Evolutionary conservation across 2,113 vertebrate genomes (phyloP), one percentile per base, ranked within the genome.

Genomic region (Erinaceus europaeus): DNA sequence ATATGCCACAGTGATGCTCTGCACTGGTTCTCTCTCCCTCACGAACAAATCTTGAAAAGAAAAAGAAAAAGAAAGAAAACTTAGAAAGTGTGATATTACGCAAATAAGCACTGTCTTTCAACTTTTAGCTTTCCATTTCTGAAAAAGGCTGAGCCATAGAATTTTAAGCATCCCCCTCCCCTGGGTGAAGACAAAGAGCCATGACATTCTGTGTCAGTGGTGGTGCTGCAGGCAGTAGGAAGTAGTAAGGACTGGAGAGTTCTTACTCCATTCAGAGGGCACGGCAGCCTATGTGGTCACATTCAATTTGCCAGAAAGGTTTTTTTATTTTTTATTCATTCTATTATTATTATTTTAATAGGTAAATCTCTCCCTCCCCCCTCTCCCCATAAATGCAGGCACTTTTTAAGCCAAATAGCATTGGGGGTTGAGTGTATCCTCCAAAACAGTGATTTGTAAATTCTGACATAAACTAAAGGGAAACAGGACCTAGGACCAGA

Each of bases 401-500:
- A 75, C 32, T 38, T 52, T 65, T 57, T 61, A 78, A 89, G 57
- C 9, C 27, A 85, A 85, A 67, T 46, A 65, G 77, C 44, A 23
- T 12, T 20, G 2, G 15, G 11, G 25, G 17, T 23, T 25, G 57
- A 67, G 27, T 29, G 40, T 42, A 59, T 15, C 84, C 61, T 55
- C 46, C 52, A 75, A 73, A 36, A 29, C 32, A 81, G 29, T 15
- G 34, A 38, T n/a, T 61, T 72, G 25, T 34, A 36, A 73, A 3
- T 40, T 82, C 38, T 32, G 32, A 88, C 17, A 34, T 21, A 64
- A 82, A 55, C 11, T 2, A 17, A 57, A 52, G 9, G 40, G 57
- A 50, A 52, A n/a, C 6, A 21, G 36, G 67, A 46, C 36, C 38
- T 52, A 64, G 46, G 21, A 9, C 15, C 23, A 34, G n/a, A 10